These are phyloP conservation scores for Vidua chalybeata DNA, from an alignment of 2,113 vertebrate genomes.

Conservation along the genomic window DNA sequence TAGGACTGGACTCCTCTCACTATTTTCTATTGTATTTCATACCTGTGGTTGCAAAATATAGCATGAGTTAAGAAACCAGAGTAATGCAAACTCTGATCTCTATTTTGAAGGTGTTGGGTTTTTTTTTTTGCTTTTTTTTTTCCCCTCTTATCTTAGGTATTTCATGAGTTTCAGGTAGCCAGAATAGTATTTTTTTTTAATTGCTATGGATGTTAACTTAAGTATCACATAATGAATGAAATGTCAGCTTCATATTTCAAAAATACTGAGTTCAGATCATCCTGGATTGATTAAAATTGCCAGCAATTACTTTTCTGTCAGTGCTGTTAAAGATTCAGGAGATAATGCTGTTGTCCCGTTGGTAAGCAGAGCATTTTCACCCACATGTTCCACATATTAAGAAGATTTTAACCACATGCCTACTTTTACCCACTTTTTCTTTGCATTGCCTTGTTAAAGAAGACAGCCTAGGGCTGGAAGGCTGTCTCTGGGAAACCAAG, in stretches of 20 bases:
- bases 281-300: neutral
- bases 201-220: neutral
- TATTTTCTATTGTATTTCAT: neutral
- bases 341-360: neutral
- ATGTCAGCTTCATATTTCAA: neutral
- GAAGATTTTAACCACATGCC: neutral
- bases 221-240: neutral
- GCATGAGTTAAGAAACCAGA: neutral
- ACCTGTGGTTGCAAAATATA: neutral
- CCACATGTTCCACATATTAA: neutral
- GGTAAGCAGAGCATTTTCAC: neutral
- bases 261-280: neutral
- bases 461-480: neutral
- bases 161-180: neutral
- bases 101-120: neutral
- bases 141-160: neutral
- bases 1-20: neutral
- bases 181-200: neutral
- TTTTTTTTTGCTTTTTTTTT: neutral
- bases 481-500: neutral
- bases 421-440: neutral
- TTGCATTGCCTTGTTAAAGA: neutral
- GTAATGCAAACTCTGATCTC: neutral
- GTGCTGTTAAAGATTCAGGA: neutral
- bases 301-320: neutral